A percentile compares a stretch with the other conserved stretches of the same genome.
phyloP scores from a whole-genome alignment of 2,113 vertebrate species.

The Halcyon senegalensis region DNA sequence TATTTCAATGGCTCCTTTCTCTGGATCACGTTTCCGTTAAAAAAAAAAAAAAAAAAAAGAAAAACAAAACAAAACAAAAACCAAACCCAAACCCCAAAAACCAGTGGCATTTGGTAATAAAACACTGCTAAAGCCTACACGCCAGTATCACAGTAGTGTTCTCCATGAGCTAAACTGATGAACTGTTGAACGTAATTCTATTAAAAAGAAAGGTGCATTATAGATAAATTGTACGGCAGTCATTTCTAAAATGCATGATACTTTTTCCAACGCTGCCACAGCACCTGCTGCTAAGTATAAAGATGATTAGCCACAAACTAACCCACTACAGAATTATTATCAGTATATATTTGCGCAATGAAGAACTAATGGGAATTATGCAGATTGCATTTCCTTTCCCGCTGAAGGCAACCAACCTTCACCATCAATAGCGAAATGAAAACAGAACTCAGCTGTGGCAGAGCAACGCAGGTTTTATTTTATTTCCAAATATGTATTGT shows the following conservation, averaged over 20 bases:
- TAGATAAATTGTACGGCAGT: conserved; percentile 33
- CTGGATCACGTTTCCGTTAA: not conserved
- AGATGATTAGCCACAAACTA: conserved; percentile 71
- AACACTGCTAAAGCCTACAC: not conserved
- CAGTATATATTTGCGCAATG: conserved; percentile 54
- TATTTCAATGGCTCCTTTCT: not conserved
- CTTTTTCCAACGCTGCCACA: conserved; percentile 33
- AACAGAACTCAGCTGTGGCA: conserved; percentile 62
- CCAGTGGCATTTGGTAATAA: not conserved
- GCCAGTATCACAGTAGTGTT: not conserved
- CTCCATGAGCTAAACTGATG: conserved; percentile 23
- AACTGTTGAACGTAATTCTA: conserved; percentile 43
- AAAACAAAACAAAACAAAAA: not conserved
- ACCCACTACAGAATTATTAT: conserved; percentile 64
- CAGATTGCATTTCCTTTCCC: conserved; percentile 69
- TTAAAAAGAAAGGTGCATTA: conserved; percentile 19
- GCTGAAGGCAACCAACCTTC: conserved; percentile 72
- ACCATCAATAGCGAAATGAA: conserved; percentile 57
- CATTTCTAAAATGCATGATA: conserved; percentile 49
- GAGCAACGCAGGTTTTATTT: conserved; percentile 14
- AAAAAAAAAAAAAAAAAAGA: not conserved
- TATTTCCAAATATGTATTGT: conserved; percentile 31
- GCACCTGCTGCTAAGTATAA: conserved; percentile 69
- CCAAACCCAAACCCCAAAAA: not conserved
- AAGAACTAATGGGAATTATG: conserved; percentile 75